Evolutionary conservation across 1,140 invertebrate genomes (phyloP), one percentile per base, ranked within the genome.

Genomic region (Halictus rubicundus): DNA sequence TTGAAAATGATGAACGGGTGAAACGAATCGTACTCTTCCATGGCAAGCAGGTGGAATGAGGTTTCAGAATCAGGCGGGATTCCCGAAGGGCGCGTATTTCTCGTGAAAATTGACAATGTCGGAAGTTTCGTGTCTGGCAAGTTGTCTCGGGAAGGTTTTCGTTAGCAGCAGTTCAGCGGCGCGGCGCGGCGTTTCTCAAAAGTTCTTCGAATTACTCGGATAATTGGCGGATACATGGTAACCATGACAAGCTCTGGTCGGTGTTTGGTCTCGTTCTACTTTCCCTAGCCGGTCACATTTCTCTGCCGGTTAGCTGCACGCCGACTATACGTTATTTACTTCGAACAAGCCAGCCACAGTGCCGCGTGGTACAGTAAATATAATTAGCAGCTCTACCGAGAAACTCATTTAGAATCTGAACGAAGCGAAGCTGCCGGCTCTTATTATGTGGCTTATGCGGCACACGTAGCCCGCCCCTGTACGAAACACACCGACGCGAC

Each of bases 361-460:
- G 68, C 37, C 66, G 57, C 46, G n/a, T 75, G 23, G 23, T 72
- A 71, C 68, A 27, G 76, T 61, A 80, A 80, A 68, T 83, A 86
- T 86, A 86, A 86, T 80, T 72, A 86, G 77, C 76, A 63, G 60
- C 65, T 74, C 82, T 52, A 64, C 39, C 69, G 63, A 75, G 73
- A 72, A 80, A 80, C 80, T 81, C 69, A 74, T 86, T 86, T 74
- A 27, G 54, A 63, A 82, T 71, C 46, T 25, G 63, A 78, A 78
- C 42, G 72, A 72, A 68, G 57, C 54, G 65, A 66, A 59, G 49
- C 52, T 27, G 42, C 37, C 27, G 59, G 57, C 27, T 69, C 75
- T 84, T 84, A 74, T 78, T 81, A 81, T 65, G 37, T 65, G 25
- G 46, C 32, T 82, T 64, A 70, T 32, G 32, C 42, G 37, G 12